phyloP scores from a whole-genome alignment of 2,888 invertebrate species.

The Apeira syringaria region DNA sequence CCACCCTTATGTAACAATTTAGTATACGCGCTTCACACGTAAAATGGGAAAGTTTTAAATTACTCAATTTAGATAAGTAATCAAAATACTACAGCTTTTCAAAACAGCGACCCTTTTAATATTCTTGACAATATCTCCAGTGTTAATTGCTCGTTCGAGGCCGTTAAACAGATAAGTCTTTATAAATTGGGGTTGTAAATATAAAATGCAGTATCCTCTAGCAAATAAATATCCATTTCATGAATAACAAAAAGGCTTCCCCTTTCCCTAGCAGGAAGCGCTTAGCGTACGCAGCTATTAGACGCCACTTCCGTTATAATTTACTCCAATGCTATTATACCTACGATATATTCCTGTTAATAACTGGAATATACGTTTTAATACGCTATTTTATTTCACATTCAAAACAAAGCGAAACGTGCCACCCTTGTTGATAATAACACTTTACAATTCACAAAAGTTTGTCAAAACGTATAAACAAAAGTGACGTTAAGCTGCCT shows the following conservation, averaged over 20 bases:
- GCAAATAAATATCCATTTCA: slow-evolving; percentile 43
- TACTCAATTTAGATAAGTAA: slow-evolving; percentile 9
- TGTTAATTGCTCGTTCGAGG: slow-evolving; percentile 46
- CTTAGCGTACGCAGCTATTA: slow-evolving; percentile 41
- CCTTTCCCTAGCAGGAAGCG: slow-evolving; percentile 47
- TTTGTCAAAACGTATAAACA: slow-evolving; percentile 77
- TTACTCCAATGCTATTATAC: slow-evolving; percentile 42
- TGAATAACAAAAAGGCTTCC: slow-evolving; percentile 57
- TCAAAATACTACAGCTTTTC: slow-evolving; percentile 9
- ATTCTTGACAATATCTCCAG: slow-evolving; percentile 34
- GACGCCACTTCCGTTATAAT: slow-evolving; percentile 55
- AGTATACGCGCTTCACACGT: slow-evolving; percentile 15
- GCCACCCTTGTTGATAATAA: slow-evolving; percentile 70
- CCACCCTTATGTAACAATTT: slow-evolving; percentile 19
- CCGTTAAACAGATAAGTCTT: slow-evolving; percentile 44
- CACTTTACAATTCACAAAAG: slow-evolving; percentile 58
- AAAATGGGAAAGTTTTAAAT: slow-evolving; percentile 18
- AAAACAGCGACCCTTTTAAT: slow-evolving; percentile 20
- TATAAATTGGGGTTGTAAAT: slow-evolving; percentile 42
- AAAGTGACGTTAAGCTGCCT: slow-evolving; percentile 34
- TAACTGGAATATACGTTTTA: slow-evolving; percentile 35
- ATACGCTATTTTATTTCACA: slow-evolving; percentile 32
- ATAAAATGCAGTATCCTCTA: slow-evolving; percentile 38
- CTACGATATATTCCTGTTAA: slow-evolving; percentile 40
- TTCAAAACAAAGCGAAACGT: slow-evolving; percentile 39